Evolutionary conservation across 1,140 invertebrate genomes (phyloP), one percentile per base, ranked within the genome.

Genomic region (Patella vulgata): DNA sequence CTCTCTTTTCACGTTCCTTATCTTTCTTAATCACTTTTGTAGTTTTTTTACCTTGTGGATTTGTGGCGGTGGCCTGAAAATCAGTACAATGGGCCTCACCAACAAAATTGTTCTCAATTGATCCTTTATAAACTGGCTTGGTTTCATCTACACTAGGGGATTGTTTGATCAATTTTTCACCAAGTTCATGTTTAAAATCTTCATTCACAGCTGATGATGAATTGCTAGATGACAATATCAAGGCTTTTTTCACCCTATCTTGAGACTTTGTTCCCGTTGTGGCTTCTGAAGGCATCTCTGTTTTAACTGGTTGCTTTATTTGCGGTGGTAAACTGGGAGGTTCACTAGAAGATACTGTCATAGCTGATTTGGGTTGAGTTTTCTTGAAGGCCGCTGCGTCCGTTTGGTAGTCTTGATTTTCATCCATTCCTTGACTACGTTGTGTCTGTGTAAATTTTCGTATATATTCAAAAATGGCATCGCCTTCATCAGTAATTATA

Each of bases 401-500:
- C n/a, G n/a, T n/a, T n/a, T n/a, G n/a, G n/a, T n/a, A n/a, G n/a
- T n/a, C n/a, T n/a, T n/a, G n/a, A n/a, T n/a, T n/a, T n/a, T n/a
- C n/a, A n/a, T n/a, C n/a, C n/a, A n/a, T n/a, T n/a, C n/a, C n/a
- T n/a, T n/a, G n/a, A n/a, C n/a, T n/a, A n/a, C 5, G 21, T 51
- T 25, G 25, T 27, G 21, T 33, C 11, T 33, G 12, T 6, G 11
- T 28, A 28, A 21, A 52, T 42, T n/a, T 50, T n/a, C n/a, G 40
- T 31, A 67, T 51, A 36, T 21, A 36, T 11, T 59, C 56, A n/a
- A 74, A 73, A 28, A 81, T 75, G 4, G 36, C 27, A 11, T 58
- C 59, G 11, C 74, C 76, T 36, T 79, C 63, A 28, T 40, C 53
- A 4, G 77, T 78, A 74, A 92, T 89, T 63, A 95, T 85, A 33